A percentile compares a stretch with the other conserved stretches of the same genome.
Conservation (phyloP, 2,797 vertebrate genomes). For the Ctenosaura bakeri region DNA sequence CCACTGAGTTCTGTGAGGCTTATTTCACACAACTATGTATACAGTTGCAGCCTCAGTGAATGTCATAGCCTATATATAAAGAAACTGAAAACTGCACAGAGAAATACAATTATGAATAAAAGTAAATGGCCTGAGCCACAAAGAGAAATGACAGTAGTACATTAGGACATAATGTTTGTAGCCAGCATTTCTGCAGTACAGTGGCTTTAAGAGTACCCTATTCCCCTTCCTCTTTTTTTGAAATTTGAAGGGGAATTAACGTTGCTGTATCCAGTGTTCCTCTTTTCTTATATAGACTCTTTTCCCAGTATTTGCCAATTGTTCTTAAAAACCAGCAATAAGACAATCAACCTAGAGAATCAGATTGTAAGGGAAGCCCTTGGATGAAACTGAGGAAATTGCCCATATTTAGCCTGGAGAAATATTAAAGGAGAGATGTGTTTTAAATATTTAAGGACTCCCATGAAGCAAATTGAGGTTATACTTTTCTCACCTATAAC, state of each 20-base stretch:
- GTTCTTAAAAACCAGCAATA: background rate
- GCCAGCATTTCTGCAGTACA: background rate
- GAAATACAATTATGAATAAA: background rate
- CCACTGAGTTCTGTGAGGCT: background rate
- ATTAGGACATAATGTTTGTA: background rate
- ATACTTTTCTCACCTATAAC: background rate
- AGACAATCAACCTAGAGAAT: background rate
- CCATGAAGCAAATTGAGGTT: background rate
- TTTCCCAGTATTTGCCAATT: background rate
- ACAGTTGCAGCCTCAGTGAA: background rate
- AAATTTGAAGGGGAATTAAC: background rate
- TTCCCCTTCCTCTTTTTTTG: background rate
- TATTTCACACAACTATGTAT: background rate
- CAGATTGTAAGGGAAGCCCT: background rate
- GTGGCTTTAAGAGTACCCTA: background rate
- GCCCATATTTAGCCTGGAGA: slow-evolving; percentile 10
- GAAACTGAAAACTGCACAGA: background rate
- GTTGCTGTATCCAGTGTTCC: background rate
- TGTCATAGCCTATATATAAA: background rate
- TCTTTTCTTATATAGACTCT: background rate
- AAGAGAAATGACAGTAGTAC: background rate
- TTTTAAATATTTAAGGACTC: background rate
- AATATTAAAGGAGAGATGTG: background rate
- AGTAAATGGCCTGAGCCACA: background rate
- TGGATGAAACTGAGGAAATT: background rate